phyloP scores from a whole-genome alignment of 2,113 vertebrate species.

The Scopus umbretta region DNA sequence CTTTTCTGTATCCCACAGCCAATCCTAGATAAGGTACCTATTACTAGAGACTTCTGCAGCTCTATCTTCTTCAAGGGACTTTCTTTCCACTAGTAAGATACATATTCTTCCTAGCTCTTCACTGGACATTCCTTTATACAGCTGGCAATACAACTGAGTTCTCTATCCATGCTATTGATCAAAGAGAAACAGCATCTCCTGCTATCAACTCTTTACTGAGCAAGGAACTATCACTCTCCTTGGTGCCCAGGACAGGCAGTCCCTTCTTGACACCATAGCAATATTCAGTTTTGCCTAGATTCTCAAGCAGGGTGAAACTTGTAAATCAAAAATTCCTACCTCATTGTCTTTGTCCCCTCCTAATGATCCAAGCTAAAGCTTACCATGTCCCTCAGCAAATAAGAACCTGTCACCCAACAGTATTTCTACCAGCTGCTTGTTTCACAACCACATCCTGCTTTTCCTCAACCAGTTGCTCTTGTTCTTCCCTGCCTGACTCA shows the following conservation, averaged over 20 bases:
- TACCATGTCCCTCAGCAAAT: neutral
- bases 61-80: neutral
- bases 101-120: neutral
- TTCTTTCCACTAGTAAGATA: neutral
- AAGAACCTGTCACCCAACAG: neutral
- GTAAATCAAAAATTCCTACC: neutral
- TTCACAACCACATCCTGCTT: constrained; percentile 11
- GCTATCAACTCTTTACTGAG: neutral
- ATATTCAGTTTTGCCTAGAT: neutral
- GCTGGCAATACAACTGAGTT: neutral
- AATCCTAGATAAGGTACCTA: neutral
- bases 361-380: neutral
- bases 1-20: neutral
- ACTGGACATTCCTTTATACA: neutral
- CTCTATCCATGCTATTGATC: neutral
- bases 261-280: neutral
- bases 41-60: neutral
- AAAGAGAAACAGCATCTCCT: neutral
- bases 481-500: constrained; percentile 40
- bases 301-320: neutral
- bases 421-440: neutral
- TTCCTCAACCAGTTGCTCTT: constrained; percentile 30
- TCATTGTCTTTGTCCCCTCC: neutral
- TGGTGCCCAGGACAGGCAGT: neutral
- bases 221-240: neutral